Percentiles rank a stretch among this genome's conserved stretches.
phyloP scores from a whole-genome alignment of 2,888 invertebrate genomes.

The Synanthedon tipuliformis region DNA sequence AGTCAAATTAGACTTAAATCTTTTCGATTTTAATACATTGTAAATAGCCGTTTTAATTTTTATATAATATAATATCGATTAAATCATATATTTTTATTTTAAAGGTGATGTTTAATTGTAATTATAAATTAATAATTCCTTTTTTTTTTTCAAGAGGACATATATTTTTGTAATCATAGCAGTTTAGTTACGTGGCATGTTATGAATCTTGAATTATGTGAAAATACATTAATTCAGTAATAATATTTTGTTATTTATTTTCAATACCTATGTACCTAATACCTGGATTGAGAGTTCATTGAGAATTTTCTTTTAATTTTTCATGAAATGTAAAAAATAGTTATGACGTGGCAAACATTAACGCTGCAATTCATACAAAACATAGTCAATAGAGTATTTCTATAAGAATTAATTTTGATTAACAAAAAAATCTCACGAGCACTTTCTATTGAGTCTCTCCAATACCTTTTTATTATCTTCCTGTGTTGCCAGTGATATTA shows the following conservation, averaged over 20 bases:
- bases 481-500: no score
- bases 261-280: no score
- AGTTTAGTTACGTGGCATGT: background rate
- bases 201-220: slow-evolving; percentile 40
- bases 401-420: no score
- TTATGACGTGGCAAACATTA: no score
- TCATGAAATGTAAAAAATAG: no score
- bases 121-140: slow-evolving; percentile 16
- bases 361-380: no score
- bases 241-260: slow-evolving; percentile 10
- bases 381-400: no score
- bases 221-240: slow-evolving; percentile 51
- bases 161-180: slow-evolving; percentile 61
- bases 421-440: no score
- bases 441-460: no score
- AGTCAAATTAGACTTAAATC: slow-evolving; percentile 50
- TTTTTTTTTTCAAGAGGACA: slow-evolving; percentile 24
- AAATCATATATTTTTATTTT: slow-evolving; percentile 13
- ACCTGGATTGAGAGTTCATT: no score
- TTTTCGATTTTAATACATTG: slow-evolving; percentile 33
- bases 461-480: no score
- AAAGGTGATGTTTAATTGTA: slow-evolving; percentile 25
- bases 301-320: no score
- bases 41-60: slow-evolving; percentile 35
- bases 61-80: slow-evolving; percentile 2